Conservation (phyloP, 2,113 vertebrate genomes). For the Guaruba guarouba region DNA sequence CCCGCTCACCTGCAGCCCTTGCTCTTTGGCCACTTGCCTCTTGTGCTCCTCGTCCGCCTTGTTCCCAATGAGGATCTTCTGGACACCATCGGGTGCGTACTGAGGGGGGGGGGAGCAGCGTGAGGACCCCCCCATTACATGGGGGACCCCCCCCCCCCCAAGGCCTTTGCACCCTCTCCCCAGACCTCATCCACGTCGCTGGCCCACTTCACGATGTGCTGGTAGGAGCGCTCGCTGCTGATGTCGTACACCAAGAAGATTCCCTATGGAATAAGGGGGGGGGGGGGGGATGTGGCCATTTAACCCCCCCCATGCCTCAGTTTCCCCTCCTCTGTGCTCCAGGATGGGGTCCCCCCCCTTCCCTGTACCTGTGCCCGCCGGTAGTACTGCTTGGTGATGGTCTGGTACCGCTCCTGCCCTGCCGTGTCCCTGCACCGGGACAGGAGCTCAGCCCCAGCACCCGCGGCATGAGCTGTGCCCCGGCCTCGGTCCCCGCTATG, state of each 20-base stretch:
- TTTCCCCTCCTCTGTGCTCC: not conserved
- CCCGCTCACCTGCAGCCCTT: slow-evolving; percentile 88
- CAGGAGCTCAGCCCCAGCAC: not conserved
- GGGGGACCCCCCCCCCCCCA: not conserved
- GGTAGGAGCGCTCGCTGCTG: slow-evolving; percentile 94
- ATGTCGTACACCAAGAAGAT: slow-evolving; percentile 98
- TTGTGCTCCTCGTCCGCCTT: slow-evolving; percentile 93
- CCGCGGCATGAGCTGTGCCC: not conserved
- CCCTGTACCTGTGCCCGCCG: slow-evolving; percentile 88
- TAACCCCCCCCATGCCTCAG: not conserved
- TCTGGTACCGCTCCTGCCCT: slow-evolving; percentile 97
- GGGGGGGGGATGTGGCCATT: rapidly evolving
- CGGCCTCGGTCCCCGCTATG: not conserved
- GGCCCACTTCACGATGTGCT: slow-evolving; percentile 99
- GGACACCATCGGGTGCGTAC: slow-evolving; percentile 93
- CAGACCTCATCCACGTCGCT: slow-evolving; percentile 95
- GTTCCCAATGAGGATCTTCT: slow-evolving; percentile 95
- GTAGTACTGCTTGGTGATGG: slow-evolving; percentile 99
- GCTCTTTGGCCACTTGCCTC: slow-evolving; percentile 92
- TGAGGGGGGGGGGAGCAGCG: slow-evolving; percentile 4
- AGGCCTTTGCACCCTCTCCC: not conserved
- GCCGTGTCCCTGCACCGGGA: slow-evolving; percentile 87
- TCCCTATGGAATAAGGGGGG: slow-evolving; percentile 73
- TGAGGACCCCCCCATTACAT: not conserved
- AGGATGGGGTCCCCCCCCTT: not conserved